Base-by-base conservation (phyloP, 2,888 invertebrate species). In the Eilema depressum region DNA sequence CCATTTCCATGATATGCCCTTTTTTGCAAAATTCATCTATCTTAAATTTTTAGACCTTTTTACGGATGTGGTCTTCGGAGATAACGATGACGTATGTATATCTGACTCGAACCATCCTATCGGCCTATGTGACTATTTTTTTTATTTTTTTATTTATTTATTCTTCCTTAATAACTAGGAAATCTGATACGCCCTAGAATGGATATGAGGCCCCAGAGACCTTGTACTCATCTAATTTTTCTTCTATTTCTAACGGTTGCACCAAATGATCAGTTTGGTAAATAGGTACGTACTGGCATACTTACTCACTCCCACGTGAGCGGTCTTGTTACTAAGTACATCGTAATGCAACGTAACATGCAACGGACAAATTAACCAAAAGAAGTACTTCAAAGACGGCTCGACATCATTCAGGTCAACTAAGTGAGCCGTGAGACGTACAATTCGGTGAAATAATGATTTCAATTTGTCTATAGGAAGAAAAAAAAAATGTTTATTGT, bases 401-500 rank as follows among this genome's bases (percentile, higher is more conserved):
- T 85, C 86, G 85, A 85, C 79, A 83, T 88, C 89, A 92, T 92
- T 91, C 83, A 80, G 91, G 89, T 81, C 88, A 87, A 73, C 81
- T 77, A 85, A 85, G 74, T 73, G 73, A 84, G 81, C 84, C 88
- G 87, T 89, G 89, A 83, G 89, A 79, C 76, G 78, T 66, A 73
- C 1, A 70, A 30, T 56, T 69, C 63, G 59, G 30, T 63, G 84
- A 87, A 90, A 86, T 86, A 61, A 88, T 80, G 79, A 79, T 80
- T 83, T 70, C 70, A 74, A 70, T 73, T 37, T 41, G 3, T 67
- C 11, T 30, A 23, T 30, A 57, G 41, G 12, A 73, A 23, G 33
- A 66, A 68, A 28, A 30, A 20, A 28, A 25, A 57, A 53, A 68
- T 11, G 30, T n/a, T 53, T 68, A 41, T 3, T 41, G 14, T 41